These are phyloP conservation scores for Rhyacophila evoluta DNA, from an alignment of 2,888 invertebrate species.

Conservation along the genomic window DNA sequence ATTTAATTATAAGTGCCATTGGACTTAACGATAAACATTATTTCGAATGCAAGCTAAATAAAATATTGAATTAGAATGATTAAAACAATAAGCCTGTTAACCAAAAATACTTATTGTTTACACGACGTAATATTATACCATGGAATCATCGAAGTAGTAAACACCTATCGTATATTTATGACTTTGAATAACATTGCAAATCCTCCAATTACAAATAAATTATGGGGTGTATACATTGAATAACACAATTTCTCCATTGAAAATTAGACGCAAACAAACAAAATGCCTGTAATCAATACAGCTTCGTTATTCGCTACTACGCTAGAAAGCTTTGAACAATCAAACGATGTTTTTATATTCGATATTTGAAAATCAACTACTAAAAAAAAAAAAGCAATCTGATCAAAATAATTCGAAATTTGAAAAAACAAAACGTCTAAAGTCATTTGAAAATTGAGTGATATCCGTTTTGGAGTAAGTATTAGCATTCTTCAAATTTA, in stretches of 20 bases:
- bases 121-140: no score
- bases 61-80: no score
- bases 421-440: not conserved
- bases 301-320: not conserved
- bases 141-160: no score
- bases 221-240: not conserved
- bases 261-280: constrained; percentile 11
- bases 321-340: not conserved
- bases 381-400: not conserved
- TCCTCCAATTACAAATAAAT: not conserved
- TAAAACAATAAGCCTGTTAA: no score
- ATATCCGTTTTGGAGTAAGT: not conserved
- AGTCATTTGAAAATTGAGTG: not conserved
- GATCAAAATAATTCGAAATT: not conserved
- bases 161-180: not conserved
- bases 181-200: not conserved
- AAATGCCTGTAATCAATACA: not conserved
- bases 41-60: no score
- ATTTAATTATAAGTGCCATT: no score
- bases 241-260: not conserved
- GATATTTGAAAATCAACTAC: not conserved
- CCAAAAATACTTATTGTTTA: no score
- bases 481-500: not conserved
- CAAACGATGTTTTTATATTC: not conserved
- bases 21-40: no score